These are phyloP conservation scores for Vicugna pacos DNA, from an alignment of 2,113 vertebrate species.

Conservation along the genomic window DNA sequence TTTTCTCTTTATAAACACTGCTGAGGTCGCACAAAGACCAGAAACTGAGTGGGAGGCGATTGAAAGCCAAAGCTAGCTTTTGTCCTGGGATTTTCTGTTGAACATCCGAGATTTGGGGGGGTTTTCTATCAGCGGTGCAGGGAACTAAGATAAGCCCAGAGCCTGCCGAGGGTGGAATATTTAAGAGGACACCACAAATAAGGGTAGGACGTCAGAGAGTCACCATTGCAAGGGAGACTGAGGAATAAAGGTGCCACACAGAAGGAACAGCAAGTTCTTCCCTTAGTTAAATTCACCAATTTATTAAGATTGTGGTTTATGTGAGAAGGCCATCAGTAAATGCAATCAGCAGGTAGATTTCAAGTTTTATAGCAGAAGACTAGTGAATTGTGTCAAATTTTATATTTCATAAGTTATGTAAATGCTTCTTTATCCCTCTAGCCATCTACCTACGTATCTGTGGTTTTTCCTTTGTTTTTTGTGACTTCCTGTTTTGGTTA, in stretches of 20 bases:
- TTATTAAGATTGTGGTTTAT: background rate
- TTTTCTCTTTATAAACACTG: background rate
- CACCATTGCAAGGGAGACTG: background rate
- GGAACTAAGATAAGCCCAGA: background rate
- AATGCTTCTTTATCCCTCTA: background rate
- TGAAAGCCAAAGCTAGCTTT: background rate
- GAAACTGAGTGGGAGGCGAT: background rate
- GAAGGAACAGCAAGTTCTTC: background rate
- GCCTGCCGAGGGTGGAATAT: background rate
- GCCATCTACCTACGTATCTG: background rate
- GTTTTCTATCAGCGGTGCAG: background rate
- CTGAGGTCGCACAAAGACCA: background rate
- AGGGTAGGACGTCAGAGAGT: background rate
- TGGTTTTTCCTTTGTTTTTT: background rate
- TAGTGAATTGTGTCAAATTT: background rate
- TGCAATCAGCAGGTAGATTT: background rate
- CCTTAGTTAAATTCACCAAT: background rate
- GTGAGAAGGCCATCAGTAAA: background rate
- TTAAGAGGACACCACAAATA: background rate
- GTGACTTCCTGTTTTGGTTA: background rate
- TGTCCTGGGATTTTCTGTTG: background rate
- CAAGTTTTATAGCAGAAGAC: background rate
- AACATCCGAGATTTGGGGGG: background rate
- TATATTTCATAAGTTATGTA: background rate
- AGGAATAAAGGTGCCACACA: background rate